A percentile compares a stretch with the other conserved stretches of the same genome.
These are phyloP conservation scores for Harpagus bidentatus DNA, from an alignment of 2,113 vertebrate genomes.

Conservation along the genomic window DNA sequence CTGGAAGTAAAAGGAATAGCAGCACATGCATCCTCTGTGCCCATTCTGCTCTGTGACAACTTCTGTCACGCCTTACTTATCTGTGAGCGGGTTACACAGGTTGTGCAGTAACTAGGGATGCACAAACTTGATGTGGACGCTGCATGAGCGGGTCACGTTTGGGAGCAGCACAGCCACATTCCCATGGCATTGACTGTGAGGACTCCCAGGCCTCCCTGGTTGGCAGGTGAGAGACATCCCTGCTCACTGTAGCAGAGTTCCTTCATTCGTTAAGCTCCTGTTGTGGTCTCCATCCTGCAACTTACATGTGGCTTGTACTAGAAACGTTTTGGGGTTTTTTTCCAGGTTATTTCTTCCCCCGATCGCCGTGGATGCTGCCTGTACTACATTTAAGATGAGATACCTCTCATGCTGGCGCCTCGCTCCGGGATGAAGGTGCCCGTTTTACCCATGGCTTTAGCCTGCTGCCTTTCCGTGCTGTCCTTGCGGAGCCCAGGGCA, in stretches of 20 bases:
- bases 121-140: fast-evolving
- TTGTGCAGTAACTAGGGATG: background rate
- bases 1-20: background rate
- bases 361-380: background rate
- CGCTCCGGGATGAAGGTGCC: background rate
- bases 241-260: background rate
- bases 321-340: background rate
- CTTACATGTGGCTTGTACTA: background rate
- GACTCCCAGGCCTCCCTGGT: no score
- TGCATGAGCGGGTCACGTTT: background rate
- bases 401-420: background rate
- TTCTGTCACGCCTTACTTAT: background rate
- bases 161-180: background rate
- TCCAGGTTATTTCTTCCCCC: background rate
- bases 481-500: background rate
- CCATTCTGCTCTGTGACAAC: background rate
- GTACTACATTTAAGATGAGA: background rate
- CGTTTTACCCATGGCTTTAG: background rate
- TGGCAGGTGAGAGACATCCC: background rate
- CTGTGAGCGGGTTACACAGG: background rate
- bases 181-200: fast-evolving
- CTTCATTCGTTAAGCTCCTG: background rate
- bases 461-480: background rate
- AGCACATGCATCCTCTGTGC: fast-evolving
- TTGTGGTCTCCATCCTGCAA: background rate